Evolutionary conservation across 2,888 invertebrate genomes (phyloP), one percentile per base, ranked within the genome.

Genomic region (Platerodrilus igneus): DNA sequence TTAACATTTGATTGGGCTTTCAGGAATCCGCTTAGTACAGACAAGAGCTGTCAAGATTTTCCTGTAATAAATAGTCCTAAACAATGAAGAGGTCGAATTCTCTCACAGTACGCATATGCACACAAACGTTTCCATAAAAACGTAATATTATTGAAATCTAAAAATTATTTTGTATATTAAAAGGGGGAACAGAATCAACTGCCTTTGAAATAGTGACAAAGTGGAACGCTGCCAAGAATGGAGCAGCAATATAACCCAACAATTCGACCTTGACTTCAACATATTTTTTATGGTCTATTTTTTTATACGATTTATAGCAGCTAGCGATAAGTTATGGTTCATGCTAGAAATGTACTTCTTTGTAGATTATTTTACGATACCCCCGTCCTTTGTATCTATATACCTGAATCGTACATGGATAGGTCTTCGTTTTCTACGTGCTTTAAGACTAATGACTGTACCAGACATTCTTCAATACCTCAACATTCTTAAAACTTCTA

Each of bases 231-330:
- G 99, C 80, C 90, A 91, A 78, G 86, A 89, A 72, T 99, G 99
- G 99, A 93, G 94, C 79, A 84, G 91, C 78, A 97, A 95, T 81
- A 90, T 94, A 76, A 97, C 97, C 76, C 99, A 99, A 83, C 99
- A 99, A 83, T 95, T 99, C 80, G 99, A 99, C 85, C 89, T 99
- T 83, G 97, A 97, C 81, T 99, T 99, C 87, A 99, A 99, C 86
- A 96, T 99, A 83, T 99, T 99, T 91, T 99, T 99, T 89, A 95
- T 99, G 90, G 95, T 99, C 81, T 99, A 99, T 86, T 99, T 99
- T 91, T 99, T 99, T 87, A 97, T 99, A 86, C 86, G 99, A 86
- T 99, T 99, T 89, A 97, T 99, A 84, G 99, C 99, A 77, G 99
- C 99, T 78, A 96, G 96, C 81, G 99, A 99, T 86, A 99, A 99